Evolutionary conservation across 2,888 invertebrate species (phyloP).

Genomic region (Rutpela maculata): DNA sequence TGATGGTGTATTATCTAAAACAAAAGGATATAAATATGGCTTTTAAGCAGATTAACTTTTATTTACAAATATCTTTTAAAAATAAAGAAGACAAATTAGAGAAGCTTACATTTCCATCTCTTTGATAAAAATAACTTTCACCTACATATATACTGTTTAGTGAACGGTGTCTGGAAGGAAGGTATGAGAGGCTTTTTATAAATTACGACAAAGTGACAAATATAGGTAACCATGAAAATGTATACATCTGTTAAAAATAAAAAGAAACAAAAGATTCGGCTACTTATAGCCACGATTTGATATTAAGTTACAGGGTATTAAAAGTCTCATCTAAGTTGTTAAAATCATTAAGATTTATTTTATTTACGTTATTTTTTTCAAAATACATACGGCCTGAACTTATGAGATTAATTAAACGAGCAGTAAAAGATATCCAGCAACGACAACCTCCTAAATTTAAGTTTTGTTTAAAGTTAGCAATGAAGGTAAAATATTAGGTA

Average conservation of each 20-base stretch:
- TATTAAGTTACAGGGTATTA: conserved; percentile 28
- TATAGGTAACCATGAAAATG: conserved; percentile 32
- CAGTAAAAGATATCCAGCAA: conserved; percentile 9
- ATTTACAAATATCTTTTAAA: conserved; percentile 37
- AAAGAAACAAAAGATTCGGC: conserved; percentile 24
- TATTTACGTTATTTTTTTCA: conserved; percentile 8
- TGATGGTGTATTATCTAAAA: conserved; percentile 29
- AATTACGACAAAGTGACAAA: conserved; percentile 27
- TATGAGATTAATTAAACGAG: conserved; percentile 24
- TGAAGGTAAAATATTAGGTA: background rate
- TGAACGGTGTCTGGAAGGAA: background rate
- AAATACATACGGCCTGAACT: conserved; percentile 27
- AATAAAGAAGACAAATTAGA: conserved; percentile 39
- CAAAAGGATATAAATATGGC: conserved; percentile 34
- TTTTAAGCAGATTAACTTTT: conserved; percentile 36
- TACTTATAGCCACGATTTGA: conserved; percentile 25
- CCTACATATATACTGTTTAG: conserved; percentile 20
- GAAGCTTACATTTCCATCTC: conserved; percentile 21
- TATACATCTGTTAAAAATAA: conserved; percentile 29
- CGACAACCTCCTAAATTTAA: conserved; percentile 26
- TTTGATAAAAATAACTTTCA: conserved; percentile 40
- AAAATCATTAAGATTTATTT: conserved; percentile 26
- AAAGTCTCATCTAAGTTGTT: conserved; percentile 31
- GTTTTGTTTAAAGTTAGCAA: conserved; percentile 23
- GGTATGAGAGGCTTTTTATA: conserved; percentile 13